A percentile compares a stretch with the other conserved stretches of the same genome.
These are phyloP conservation scores for Agrilus cyanescens DNA, from an alignment of 2,888 invertebrate genomes.

Conservation along the genomic window DNA sequence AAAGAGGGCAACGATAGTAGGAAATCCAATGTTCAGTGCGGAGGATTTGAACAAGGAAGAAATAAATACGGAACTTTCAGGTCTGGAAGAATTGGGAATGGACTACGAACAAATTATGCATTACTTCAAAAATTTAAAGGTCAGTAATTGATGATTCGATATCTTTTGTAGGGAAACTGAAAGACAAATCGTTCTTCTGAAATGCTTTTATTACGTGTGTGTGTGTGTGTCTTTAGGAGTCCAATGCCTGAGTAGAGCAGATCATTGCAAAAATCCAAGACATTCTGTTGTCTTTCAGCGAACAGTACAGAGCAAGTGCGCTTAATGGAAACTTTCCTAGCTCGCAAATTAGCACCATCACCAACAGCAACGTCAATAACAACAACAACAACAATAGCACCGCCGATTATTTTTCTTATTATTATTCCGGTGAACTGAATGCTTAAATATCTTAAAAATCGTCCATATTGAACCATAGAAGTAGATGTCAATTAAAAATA, in stretches of 20 bases:
- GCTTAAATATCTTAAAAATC: conserved; percentile 35
- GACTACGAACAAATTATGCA: conserved; percentile 97
- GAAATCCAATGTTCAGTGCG: conserved; percentile 76
- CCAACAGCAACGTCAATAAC: conserved; percentile 28
- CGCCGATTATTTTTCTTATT: conserved; percentile 50
- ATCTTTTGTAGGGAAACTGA: not conserved
- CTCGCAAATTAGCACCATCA: conserved; percentile 28
- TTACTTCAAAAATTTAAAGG: conserved; percentile 96
- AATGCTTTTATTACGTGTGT: conserved; percentile 19
- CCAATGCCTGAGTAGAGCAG: conserved; percentile 84
- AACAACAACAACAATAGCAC: conserved; percentile 40
- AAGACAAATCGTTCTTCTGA: not conserved
- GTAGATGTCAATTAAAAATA: conserved; percentile 12
- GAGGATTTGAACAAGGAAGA: conserved; percentile 24
- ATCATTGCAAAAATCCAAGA: conserved; percentile 74
- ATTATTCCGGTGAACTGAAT: conserved; percentile 51
- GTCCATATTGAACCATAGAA: conserved; percentile 7
- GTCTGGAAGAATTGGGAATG: conserved; percentile 80
- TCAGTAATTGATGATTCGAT: conserved; percentile 36
- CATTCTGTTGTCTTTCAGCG: conserved; percentile 63
- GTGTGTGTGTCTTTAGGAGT: conserved; percentile 52
- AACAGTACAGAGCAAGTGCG: conserved; percentile 44
- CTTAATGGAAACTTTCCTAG: conserved; percentile 38
- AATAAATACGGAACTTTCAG: conserved; percentile 46
- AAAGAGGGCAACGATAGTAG: conserved; percentile 75